Conservation (phyloP, 2,113 vertebrate genomes). For the Spea multiplicata region DNA sequence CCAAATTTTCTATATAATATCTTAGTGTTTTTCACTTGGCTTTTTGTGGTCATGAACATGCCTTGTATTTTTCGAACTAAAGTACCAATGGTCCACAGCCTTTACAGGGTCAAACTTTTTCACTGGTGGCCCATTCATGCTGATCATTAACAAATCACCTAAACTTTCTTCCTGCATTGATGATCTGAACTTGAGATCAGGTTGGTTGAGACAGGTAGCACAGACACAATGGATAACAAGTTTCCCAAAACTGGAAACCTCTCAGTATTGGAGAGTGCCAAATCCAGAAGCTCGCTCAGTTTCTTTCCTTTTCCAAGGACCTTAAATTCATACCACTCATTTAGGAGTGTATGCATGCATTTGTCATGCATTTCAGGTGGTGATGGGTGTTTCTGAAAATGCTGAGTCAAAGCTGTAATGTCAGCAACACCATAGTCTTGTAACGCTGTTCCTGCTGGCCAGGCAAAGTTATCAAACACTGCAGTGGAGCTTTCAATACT, state of each 20-base stretch:
- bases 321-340: not conserved
- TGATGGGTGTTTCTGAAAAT: no score
- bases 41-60: slow-evolving; percentile 8
- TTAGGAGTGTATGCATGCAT: no score
- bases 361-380: no score
- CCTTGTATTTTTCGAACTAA: not conserved
- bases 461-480: no score
- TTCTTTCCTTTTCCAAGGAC: not conserved
- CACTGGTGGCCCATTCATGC: not conserved
- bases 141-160: slow-evolving; percentile 5
- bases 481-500: no score
- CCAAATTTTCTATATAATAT: not conserved
- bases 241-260: slow-evolving; percentile 7
- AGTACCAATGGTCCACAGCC: slow-evolving; percentile 6
- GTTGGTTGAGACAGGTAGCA: not conserved
- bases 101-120: not conserved
- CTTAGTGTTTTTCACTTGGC: slow-evolving; percentile 4
- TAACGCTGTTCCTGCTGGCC: no score
- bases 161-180: not conserved
- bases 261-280: not conserved
- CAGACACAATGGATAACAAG: not conserved
- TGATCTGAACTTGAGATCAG: not conserved
- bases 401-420: no score
- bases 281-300: not conserved
- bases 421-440: no score